phyloP scores from a whole-genome alignment of 2,888 invertebrate genomes.

The Ligdia adustata region DNA sequence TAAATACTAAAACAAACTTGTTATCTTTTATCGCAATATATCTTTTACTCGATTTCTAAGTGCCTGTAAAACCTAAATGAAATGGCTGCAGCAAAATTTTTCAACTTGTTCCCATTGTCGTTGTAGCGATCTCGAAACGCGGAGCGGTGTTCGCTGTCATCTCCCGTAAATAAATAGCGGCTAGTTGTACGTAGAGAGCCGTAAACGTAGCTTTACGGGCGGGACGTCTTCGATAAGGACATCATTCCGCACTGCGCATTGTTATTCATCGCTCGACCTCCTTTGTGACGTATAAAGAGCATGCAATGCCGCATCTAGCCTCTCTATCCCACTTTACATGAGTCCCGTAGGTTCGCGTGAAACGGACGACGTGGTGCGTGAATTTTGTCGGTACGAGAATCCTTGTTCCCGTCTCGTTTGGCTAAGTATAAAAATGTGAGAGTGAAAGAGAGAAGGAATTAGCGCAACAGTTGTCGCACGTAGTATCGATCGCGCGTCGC shows the following conservation, averaged over 20 bases:
- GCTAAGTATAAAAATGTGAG: constrained; percentile 10
- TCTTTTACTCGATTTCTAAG: constrained; percentile 13
- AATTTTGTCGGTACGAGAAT: constrained; percentile 68
- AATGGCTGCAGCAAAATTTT: constrained; percentile 16
- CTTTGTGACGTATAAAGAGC: constrained; percentile 76
- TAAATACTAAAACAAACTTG: constrained; percentile 24
- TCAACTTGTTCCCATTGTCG: no score
- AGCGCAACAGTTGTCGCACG: constrained; percentile 80
- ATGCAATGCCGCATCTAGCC: constrained; percentile 75
- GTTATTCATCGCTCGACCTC: constrained; percentile 81
- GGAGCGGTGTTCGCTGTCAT: constrained; percentile 7
- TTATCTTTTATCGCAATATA: constrained; percentile 22
- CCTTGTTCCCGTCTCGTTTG: constrained; percentile 55
- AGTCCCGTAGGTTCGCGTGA: constrained; percentile 36
- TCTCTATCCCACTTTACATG: constrained; percentile 45
- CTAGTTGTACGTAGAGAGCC: constrained; percentile 17
- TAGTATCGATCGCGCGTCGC: constrained; percentile 67
- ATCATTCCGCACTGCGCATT: constrained; percentile 82
- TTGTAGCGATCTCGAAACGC: constrained; percentile 1
- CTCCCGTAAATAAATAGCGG: constrained; percentile 18
- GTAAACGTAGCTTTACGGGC: constrained; percentile 37
- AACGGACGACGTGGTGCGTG: constrained; percentile 63
- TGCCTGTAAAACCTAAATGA: constrained; percentile 24
- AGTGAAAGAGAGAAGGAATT: constrained; percentile 50
- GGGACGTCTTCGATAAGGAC: constrained; percentile 65